Conservation (phyloP, 2,888 invertebrate species). For the Drosophila atroscutellata region DNA sequence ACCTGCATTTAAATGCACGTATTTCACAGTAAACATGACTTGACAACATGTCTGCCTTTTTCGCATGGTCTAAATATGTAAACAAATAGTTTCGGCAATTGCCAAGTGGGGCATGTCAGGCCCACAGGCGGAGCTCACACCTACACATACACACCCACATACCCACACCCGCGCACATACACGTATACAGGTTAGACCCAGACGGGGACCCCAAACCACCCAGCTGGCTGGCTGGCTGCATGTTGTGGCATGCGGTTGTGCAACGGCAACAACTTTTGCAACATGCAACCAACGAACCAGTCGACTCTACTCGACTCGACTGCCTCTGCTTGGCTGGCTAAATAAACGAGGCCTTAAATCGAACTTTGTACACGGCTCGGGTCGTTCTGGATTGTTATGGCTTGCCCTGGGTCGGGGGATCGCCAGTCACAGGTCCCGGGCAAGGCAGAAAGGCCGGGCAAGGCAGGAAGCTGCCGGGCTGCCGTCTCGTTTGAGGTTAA, state of each 20-base stretch:
- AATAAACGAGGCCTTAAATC: conserved; percentile 82
- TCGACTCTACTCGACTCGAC: conserved; percentile 42
- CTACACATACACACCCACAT: not conserved
- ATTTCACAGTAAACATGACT: conserved; percentile 82
- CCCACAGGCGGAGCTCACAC: conserved; percentile 19
- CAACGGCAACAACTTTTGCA: conserved; percentile 79
- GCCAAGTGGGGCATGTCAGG: conserved; percentile 77
- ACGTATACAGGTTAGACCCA: conserved; percentile 18
- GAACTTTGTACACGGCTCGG: conserved; percentile 73
- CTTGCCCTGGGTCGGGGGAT: conserved; percentile 14
- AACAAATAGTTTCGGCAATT: conserved; percentile 81
- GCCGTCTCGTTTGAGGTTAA: conserved; percentile 77
- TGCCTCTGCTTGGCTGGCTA: conserved; percentile 58
- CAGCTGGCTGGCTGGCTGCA: conserved; percentile 50
- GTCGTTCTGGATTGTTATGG: conserved; percentile 53
- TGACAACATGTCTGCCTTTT: conserved; percentile 80
- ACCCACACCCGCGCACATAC: not conserved
- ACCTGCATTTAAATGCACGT: conserved; percentile 75
- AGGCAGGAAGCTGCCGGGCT: conserved; percentile 37
- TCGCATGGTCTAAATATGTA: conserved; percentile 80
- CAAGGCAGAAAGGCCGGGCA: not conserved
- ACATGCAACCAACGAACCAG: conserved; percentile 75
- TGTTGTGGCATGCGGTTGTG: conserved; percentile 79
- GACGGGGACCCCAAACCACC: not conserved
- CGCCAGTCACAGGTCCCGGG: conserved; percentile 6